Evolutionary conservation across 2,888 invertebrate genomes (phyloP).

Genomic region (Trichacis sp.): DNA sequence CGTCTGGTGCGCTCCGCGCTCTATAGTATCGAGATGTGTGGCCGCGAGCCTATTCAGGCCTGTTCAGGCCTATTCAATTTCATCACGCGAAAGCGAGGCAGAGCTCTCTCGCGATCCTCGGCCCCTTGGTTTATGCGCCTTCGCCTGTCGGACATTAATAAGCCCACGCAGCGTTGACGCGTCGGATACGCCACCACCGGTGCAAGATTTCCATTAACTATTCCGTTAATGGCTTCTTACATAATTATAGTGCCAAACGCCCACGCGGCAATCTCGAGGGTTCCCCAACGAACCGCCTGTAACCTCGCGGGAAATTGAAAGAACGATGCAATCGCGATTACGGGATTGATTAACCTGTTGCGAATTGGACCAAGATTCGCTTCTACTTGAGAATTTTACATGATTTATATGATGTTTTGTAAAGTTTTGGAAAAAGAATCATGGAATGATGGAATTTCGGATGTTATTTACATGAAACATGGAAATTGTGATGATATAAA

Average conservation of each 20-base stretch:
- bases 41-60: no score
- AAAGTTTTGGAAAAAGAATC: no score
- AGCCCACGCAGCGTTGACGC: constrained; percentile 28
- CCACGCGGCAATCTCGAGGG: constrained; percentile 45
- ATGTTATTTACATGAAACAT: no score
- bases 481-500: no score
- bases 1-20: no score
- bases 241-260: constrained; percentile 51
- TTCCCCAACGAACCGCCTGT: constrained; percentile 23
- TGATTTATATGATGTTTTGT: no score
- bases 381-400: no score
- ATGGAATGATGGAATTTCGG: no score
- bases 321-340: no score
- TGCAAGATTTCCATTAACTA: constrained; percentile 54
- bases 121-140: constrained; percentile 4
- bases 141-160: constrained; percentile 20
- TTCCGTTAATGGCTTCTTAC: constrained; percentile 52
- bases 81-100: constrained; percentile 12
- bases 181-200: constrained; percentile 21
- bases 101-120: constrained; percentile 7
- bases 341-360: constrained; percentile 18
- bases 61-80: constrained; percentile 30
- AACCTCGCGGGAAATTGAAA: no score
- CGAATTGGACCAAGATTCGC: no score
- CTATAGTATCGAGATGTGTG: not conserved